Percentiles rank a stretch among this genome's conserved stretches.
Evolutionary conservation across 2,113 vertebrate species (phyloP).

Genomic region (Clarias macrocephalus): DNA sequence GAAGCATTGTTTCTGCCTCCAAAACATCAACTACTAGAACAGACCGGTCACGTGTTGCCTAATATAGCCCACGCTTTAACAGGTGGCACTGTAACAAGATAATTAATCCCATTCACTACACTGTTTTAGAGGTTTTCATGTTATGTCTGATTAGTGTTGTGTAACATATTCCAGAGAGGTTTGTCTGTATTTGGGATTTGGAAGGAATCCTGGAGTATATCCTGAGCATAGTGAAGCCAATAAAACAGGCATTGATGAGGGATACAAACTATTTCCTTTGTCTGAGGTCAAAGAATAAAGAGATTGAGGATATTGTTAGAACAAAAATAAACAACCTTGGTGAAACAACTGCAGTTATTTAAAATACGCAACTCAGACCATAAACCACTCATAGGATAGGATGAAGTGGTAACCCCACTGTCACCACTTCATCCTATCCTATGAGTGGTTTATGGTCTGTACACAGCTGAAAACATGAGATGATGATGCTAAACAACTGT

Average conservation of each 20-base stretch:
- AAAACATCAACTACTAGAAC: too few relatives aligned
- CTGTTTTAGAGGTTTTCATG: too few relatives aligned
- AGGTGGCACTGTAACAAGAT: too few relatives aligned
- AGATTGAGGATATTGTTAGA: slow-evolving; percentile 33
- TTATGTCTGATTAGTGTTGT: too few relatives aligned
- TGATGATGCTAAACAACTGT: too few relatives aligned
- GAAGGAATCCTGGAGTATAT: neutral
- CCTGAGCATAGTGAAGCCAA: neutral
- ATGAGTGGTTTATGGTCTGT: too few relatives aligned
- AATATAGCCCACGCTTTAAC: too few relatives aligned
- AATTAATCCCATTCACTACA: too few relatives aligned
- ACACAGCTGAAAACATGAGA: neutral
- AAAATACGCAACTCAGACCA: neutral
- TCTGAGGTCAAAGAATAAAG: slow-evolving; percentile 20
- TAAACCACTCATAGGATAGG: neutral
- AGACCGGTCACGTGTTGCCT: too few relatives aligned
- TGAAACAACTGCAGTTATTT: neutral
- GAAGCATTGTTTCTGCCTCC: too few relatives aligned
- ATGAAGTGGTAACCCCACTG: neutral
- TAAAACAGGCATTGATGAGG: neutral
- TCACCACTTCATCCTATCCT: too few relatives aligned
- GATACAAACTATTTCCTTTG: neutral
- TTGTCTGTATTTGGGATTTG: neutral
- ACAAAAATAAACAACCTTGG: neutral
- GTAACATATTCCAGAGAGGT: neutral